Evolutionary conservation across 2,797 vertebrate species (phyloP).

Genomic region (Thripadectes ignobilis): DNA sequence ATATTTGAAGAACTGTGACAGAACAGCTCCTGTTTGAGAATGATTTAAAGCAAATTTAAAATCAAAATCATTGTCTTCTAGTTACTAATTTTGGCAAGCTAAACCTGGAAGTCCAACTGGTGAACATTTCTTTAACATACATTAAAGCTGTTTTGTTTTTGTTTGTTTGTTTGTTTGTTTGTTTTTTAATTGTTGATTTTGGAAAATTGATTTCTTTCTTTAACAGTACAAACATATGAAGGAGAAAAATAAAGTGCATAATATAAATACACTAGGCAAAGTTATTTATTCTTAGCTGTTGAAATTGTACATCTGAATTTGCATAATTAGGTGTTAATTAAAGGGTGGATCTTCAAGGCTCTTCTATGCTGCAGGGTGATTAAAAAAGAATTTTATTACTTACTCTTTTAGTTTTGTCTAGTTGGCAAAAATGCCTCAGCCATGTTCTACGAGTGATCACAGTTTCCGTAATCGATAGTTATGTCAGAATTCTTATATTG

Average conservation of each 20-base stretch:
- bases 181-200: not conserved
- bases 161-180: not conserved
- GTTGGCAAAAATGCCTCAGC: constrained; percentile 18
- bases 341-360: constrained; percentile 2
- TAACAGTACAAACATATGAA: not conserved
- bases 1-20: not conserved
- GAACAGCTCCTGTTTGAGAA: not conserved
- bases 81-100: constrained; percentile 7
- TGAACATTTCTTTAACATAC: not conserved
- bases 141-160: not conserved
- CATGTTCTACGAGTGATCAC: not conserved
- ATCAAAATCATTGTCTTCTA: not conserved
- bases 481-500: constrained; percentile 40
- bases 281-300: constrained; percentile 11
- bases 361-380: not conserved
- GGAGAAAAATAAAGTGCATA: not conserved
- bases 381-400: not conserved
- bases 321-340: constrained; percentile 23
- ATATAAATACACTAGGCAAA: not conserved
- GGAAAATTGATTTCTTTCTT: not conserved
- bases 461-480: constrained; percentile 45
- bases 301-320: constrained; percentile 13
- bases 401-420: constrained; percentile 15
- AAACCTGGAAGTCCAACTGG: constrained; percentile 8
- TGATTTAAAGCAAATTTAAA: constrained; percentile 7